Conservation (phyloP, 2,113 vertebrate genomes). For the Plecotus auritus region DNA sequence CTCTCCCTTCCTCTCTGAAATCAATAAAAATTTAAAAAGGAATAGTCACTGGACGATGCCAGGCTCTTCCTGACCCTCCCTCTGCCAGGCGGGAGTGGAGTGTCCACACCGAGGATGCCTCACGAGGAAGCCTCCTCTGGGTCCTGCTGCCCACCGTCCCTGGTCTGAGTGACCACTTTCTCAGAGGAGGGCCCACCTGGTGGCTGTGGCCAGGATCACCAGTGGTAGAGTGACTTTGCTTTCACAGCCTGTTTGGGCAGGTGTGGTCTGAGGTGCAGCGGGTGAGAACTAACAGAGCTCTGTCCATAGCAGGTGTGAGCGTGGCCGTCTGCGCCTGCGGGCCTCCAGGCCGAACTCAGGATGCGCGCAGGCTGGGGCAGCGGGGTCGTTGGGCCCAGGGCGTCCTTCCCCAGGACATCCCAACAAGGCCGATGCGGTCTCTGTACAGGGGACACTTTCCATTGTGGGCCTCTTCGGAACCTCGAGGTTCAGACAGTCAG, state of each 20-base stretch:
- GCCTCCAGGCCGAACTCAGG: too few species aligned
- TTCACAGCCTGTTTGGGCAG: slow-evolving; percentile 23
- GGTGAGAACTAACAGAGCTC: background rate
- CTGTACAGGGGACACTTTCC: background rate
- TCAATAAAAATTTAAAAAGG: too few species aligned
- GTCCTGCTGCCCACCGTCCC: background rate
- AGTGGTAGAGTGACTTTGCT: background rate
- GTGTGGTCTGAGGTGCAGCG: slow-evolving; percentile 4
- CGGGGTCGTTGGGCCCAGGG: background rate
- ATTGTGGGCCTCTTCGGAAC: background rate
- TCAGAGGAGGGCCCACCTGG: background rate
- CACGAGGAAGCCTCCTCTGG: background rate
- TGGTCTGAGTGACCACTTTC: background rate
- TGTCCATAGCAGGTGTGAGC: background rate
- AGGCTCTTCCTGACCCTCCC: background rate
- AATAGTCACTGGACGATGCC: too few species aligned
- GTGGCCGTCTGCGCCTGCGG: too few species aligned
- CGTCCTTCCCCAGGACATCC: background rate
- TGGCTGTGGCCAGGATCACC: background rate
- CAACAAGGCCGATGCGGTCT: background rate
- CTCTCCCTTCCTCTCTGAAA: too few species aligned
- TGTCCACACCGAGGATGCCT: background rate
- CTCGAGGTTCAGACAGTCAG: background rate
- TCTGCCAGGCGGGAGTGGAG: background rate
- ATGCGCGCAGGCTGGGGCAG: too few species aligned